Base-by-base conservation (phyloP, 2,797 vertebrate species). In the Furcifer pardalis region DNA sequence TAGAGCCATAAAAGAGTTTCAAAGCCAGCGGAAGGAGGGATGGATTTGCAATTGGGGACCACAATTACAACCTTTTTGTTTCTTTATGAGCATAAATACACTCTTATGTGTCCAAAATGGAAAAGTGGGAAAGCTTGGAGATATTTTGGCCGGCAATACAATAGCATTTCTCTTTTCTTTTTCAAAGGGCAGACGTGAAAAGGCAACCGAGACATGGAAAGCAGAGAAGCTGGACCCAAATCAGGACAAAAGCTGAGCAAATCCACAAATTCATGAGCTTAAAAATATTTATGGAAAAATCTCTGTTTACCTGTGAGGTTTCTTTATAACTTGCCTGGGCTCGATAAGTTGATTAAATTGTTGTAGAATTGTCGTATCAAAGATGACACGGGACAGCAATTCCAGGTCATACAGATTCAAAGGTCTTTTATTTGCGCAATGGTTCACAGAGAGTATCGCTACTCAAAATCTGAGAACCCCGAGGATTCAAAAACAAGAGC, bases 121-220 rank as follows among this genome's bases (percentile, higher is more conserved):
- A 25, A 19, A 82, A 52, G 56, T 0, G 0, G 13, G 0, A 1
- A 37, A 59, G 23, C 0, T 0, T 13, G 35, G 44, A 75, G 80
- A 62, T 9, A 1, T 7, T 56, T 68, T 30, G 4, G 46, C 44
- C 62, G 9, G 27, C 32, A 27, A 17, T 25, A n/a, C n/a, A n/a
- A n/a, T n/a, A n/a, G n/a, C 21, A 5, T 21, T 56, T 56, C 52
- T 19, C 17, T 19, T 56, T 80, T 21, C 23, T 4, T 9, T 37
- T 8, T 52, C 5, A 32, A 40, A 66, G 59, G 23, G 2, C 4
- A 56, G 79, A 15, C n/a, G 25, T 42, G 17, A 60, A 81, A 81
- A 8, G 6, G 37, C 25, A 21, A 23, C 17, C 32, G 1, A 4
- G 12, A 77, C 10, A 13, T 21, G 21, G 32, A 52, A 44, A 21